A percentile compares a stretch with the other conserved stretches of the same genome.
Evolutionary conservation across 2,888 invertebrate species (phyloP).

Genomic region (Drosophila tanythrix): DNA sequence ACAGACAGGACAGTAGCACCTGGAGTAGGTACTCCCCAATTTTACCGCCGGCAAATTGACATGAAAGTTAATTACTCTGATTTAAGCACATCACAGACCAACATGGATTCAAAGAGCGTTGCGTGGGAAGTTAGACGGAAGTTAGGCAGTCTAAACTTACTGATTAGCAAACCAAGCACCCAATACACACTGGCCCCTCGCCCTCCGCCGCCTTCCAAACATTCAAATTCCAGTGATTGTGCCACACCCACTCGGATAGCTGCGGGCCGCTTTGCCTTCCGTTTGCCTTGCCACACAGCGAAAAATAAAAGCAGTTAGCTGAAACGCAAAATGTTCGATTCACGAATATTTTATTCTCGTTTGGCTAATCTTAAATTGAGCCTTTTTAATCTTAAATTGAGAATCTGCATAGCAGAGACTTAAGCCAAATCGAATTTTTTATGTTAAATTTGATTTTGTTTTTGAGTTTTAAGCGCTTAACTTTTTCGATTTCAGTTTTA

Average conservation of each 20-base stretch:
- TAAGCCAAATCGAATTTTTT: neutral
- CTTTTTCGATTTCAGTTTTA: too few relatives aligned
- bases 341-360: neutral
- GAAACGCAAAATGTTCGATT: neutral
- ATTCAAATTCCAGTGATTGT: constrained; percentile 27
- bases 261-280: constrained; percentile 9
- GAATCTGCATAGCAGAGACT: neutral
- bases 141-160: constrained; percentile 32
- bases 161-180: constrained; percentile 42
- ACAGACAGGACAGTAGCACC: constrained; percentile 15
- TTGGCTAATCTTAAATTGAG: neutral
- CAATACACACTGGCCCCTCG: neutral
- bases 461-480: neutral
- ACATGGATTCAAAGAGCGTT: neutral
- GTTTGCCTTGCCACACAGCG: constrained; percentile 17
- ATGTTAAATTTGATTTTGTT: neutral
- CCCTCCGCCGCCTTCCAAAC: neutral
- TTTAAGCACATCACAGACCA: constrained; percentile 38
- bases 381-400: neutral
- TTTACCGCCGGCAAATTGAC: constrained; percentile 58
- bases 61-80: constrained; percentile 65
- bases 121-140: neutral
- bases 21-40: constrained; percentile 1
- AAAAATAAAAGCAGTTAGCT: neutral
- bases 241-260: constrained; percentile 14